These are phyloP conservation scores for Phalacrocorax carbo DNA, from an alignment of 2,113 vertebrate species.

Conservation along the genomic window DNA sequence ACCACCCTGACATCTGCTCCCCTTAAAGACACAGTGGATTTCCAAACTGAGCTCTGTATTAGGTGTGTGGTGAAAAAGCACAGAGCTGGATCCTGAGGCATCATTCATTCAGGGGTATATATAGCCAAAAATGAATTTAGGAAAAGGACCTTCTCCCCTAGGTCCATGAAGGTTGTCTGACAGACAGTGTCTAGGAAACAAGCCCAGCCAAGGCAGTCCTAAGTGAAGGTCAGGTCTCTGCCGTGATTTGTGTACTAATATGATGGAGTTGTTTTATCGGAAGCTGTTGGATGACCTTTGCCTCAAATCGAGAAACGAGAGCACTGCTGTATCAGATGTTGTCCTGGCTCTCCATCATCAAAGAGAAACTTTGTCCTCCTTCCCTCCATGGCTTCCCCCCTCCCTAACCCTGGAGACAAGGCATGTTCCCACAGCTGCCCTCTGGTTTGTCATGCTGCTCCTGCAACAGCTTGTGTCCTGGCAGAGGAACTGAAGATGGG, in stretches of 20 bases:
- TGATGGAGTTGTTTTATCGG: not conserved
- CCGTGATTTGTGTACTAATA: not conserved
- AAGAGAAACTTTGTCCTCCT: not conserved
- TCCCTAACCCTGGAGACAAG: not conserved
- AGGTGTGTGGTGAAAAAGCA: not conserved
- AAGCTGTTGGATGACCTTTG: not conserved
- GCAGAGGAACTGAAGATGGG: no score
- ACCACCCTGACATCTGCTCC: not conserved
- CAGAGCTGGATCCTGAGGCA: not conserved
- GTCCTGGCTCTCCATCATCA: not conserved
- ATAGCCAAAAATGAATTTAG: not conserved
- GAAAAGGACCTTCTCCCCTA: not conserved
- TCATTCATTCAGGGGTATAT: not conserved
- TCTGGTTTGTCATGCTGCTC: no score
- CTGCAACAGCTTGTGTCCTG: no score
- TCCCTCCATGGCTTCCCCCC: not conserved
- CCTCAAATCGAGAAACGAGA: not conserved
- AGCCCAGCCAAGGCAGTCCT: not conserved
- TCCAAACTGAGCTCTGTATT: not conserved
- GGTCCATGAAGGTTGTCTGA: not conserved
- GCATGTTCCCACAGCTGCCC: no score
- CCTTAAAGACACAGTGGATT: accelerated
- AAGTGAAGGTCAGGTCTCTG: not conserved
- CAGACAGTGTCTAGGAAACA: not conserved
- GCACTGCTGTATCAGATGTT: no score